Evolutionary conservation across 2,888 invertebrate species (phyloP).

Genomic region (Argyresthia albistria): DNA sequence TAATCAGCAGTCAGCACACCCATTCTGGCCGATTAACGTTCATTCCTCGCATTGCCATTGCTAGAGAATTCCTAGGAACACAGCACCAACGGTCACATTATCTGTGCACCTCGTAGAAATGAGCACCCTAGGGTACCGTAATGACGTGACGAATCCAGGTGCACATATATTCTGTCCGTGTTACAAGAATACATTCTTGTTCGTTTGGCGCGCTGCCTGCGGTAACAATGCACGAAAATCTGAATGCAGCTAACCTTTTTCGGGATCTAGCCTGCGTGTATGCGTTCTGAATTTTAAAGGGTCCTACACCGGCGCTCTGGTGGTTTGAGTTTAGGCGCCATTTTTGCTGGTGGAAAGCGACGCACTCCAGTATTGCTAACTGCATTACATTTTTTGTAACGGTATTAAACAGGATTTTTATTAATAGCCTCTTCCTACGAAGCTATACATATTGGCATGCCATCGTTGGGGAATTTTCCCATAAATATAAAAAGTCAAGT

Average conservation of each 20-base stretch:
- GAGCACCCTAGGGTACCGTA: not conserved
- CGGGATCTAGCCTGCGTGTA: constrained; percentile 10
- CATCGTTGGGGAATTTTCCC: too few species aligned
- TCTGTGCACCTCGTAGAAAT: not conserved
- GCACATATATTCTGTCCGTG: not conserved
- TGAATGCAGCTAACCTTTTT: constrained; percentile 22
- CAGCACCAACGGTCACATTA: not conserved
- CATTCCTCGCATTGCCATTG: constrained; percentile 1
- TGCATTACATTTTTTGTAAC: too few species aligned
- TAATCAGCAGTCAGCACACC: not conserved
- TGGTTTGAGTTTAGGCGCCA: too few species aligned
- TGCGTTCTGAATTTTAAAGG: constrained; percentile 31
- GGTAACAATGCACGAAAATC: constrained; percentile 36
- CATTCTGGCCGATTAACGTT: constrained; percentile 5
- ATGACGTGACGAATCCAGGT: not conserved
- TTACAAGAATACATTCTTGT: not conserved
- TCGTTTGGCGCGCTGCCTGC: constrained; percentile 13
- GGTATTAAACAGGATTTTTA: too few species aligned
- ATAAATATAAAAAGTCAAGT: too few species aligned
- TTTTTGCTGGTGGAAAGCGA: too few species aligned
- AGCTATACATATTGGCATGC: too few species aligned
- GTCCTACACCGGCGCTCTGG: constrained; percentile 10
- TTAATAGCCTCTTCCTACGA: too few species aligned
- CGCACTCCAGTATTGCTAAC: too few species aligned
- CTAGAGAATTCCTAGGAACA: not conserved